Percentiles rank a stretch among this genome's conserved stretches.
phyloP scores from a whole-genome alignment of 2,888 invertebrate genomes.

The Cryptocheilus praepositus region DNA sequence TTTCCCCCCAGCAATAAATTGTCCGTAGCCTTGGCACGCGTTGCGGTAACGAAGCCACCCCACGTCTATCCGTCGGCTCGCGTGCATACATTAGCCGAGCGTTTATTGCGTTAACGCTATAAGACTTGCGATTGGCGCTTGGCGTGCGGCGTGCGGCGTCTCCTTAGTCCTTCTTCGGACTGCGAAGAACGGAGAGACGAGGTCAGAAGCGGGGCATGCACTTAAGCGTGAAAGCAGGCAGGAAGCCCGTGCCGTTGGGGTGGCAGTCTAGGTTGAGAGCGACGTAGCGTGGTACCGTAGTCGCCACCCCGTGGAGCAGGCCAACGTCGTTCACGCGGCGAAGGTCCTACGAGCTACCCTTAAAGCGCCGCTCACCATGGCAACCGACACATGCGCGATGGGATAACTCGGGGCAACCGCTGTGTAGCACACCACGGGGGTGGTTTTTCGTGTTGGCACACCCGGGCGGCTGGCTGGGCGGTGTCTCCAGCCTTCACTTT shows the following conservation, averaged over 20 bases:
- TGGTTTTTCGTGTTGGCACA: conserved; percentile 68
- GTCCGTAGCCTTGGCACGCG: no score
- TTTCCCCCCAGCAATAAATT: no score
- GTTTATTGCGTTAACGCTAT: not conserved
- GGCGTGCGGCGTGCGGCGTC: no score
- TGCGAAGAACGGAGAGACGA: no score
- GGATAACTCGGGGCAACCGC: conserved; percentile 39
- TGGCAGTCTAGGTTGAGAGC: no score
- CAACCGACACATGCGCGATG: conserved; percentile 54
- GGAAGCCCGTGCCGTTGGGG: conserved; percentile 3
- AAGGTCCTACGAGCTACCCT: conserved; percentile 8
- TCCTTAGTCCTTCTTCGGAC: no score
- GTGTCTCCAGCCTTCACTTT: conserved; percentile 74
- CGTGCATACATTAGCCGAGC: not conserved
- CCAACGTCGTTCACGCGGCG: not conserved
- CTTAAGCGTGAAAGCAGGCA: conserved; percentile 7
- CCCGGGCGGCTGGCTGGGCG: conserved; percentile 75
- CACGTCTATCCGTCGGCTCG: no score
- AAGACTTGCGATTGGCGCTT: no score
- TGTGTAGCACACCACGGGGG: conserved; percentile 60
- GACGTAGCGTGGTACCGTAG: no score
- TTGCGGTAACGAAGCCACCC: no score
- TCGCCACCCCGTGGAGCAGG: not conserved
- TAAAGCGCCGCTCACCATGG: conserved; percentile 45
- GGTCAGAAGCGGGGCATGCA: not conserved